Conservation (phyloP, 2,113 vertebrate genomes). For the Scolopax mira region DNA sequence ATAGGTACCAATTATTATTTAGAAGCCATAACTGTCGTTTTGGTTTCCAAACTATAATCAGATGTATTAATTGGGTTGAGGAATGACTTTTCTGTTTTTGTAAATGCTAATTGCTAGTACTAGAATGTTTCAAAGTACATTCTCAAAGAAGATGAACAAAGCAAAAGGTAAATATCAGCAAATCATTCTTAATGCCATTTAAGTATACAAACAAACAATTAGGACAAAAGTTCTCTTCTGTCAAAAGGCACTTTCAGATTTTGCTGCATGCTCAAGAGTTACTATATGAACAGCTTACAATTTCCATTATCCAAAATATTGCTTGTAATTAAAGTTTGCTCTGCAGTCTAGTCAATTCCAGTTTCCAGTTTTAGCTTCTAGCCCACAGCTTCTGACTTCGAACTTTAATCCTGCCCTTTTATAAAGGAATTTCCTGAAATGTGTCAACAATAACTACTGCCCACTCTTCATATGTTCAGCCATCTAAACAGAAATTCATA, state of each 20-base stretch:
- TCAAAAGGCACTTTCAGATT: neutral
- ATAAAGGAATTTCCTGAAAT: neutral
- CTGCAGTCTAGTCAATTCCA: neutral
- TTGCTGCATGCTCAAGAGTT: neutral
- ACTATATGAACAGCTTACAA: neutral
- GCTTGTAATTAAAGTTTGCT: neutral
- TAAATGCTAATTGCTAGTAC: neutral
- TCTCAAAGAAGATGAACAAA: neutral
- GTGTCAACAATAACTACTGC: neutral
- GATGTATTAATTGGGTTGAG: neutral
- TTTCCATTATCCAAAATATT: neutral
- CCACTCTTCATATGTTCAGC: neutral
- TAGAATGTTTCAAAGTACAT: neutral
- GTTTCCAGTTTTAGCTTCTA: slow-evolving; percentile 11
- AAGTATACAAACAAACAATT: neutral
- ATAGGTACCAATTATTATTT: neutral
- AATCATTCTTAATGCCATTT: neutral
- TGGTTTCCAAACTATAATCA: neutral
- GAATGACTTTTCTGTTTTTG: neutral
- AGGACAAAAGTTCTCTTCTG: neutral
- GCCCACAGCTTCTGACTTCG: neutral
- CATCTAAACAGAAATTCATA: neutral
- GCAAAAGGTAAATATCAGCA: neutral
- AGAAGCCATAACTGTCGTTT: neutral
- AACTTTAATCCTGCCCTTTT: neutral